phyloP scores from a whole-genome alignment of 2,888 invertebrate species.

The Zaprionus bogoriensis region DNA sequence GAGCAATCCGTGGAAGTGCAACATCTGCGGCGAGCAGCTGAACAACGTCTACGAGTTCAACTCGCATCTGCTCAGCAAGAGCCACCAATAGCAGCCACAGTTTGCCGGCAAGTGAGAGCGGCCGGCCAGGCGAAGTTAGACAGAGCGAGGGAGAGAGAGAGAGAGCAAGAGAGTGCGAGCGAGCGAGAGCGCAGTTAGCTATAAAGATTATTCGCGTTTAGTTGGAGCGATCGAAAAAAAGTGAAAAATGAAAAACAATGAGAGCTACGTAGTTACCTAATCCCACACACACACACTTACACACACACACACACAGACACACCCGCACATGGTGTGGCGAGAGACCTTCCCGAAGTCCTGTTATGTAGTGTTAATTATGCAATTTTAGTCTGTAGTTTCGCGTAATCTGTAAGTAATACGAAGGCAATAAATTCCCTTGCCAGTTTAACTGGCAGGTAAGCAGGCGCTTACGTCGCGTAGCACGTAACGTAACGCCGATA shows the following conservation, averaged over 20 bases:
- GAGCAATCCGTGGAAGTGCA: constrained; percentile 98
- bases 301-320: constrained; percentile 1
- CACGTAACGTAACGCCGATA: constrained; percentile 4
- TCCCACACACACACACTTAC: constrained; percentile 58
- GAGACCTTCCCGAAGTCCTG: constrained; percentile 50
- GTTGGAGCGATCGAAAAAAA: constrained; percentile 31
- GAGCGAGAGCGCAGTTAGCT: not conserved
- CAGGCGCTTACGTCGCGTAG: constrained; percentile 20
- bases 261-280: constrained; percentile 83
- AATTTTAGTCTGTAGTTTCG: constrained; percentile 59
- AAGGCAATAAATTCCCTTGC: constrained; percentile 66
- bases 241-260: constrained; percentile 35
- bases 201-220: constrained; percentile 4
- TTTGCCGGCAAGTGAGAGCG: constrained; percentile 53
- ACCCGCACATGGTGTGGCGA: constrained; percentile 4
- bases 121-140: too few relatives aligned
- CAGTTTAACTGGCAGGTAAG: constrained; percentile 60
- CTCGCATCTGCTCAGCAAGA: constrained; percentile 96
- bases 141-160: not conserved
- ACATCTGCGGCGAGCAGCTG: constrained; percentile 97
- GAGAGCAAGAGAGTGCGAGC: not conserved
- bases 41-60: constrained; percentile 98
- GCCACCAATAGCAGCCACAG: constrained; percentile 88
- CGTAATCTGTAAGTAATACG: constrained; percentile 8
- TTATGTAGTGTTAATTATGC: constrained; percentile 73